Evolutionary conservation across 1,140 invertebrate genomes (phyloP).

Genomic region (Drosophila micromelanica): DNA sequence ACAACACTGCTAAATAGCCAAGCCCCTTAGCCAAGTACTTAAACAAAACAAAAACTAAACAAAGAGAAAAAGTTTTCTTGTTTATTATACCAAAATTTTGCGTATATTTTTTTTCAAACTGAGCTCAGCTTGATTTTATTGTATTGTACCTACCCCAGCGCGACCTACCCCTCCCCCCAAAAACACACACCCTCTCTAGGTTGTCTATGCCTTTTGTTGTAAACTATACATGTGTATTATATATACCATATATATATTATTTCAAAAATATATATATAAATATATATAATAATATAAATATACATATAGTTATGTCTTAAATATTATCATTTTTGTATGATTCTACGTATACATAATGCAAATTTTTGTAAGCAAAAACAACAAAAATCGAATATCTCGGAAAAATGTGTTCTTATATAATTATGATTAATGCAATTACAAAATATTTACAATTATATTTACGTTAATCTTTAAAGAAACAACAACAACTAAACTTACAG

Average conservation of each 20-base stretch:
- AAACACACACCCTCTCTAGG: slow-evolving; percentile 65
- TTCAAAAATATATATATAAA: slow-evolving; percentile 47
- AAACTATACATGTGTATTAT: slow-evolving; percentile 79
- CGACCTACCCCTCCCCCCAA: not conserved
- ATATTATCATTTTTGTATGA: no score
- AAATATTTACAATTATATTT: no score
- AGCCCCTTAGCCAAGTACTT: slow-evolving; percentile 64
- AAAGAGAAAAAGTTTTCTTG: slow-evolving; percentile 36
- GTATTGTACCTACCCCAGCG: slow-evolving; percentile 5
- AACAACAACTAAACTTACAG: no score
- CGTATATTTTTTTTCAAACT: slow-evolving; percentile 14
- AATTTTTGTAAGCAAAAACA: no score
- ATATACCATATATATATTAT: slow-evolving; percentile 65
- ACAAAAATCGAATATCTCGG: no score
- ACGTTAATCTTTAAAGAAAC: no score
- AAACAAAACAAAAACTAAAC: slow-evolving; percentile 41
- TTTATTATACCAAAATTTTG: slow-evolving; percentile 25
- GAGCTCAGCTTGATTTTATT: slow-evolving; percentile 43
- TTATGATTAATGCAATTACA: no score
- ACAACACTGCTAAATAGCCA: slow-evolving; percentile 28
- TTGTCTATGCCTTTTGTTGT: slow-evolving; percentile 80
- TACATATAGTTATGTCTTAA: no score
- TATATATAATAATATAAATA: no score
- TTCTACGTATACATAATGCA: no score
- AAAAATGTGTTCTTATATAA: no score